Percentiles rank a stretch among this genome's conserved stretches.
Conservation (phyloP, 2,113 vertebrate species). For the Brachyistius frenatus region DNA sequence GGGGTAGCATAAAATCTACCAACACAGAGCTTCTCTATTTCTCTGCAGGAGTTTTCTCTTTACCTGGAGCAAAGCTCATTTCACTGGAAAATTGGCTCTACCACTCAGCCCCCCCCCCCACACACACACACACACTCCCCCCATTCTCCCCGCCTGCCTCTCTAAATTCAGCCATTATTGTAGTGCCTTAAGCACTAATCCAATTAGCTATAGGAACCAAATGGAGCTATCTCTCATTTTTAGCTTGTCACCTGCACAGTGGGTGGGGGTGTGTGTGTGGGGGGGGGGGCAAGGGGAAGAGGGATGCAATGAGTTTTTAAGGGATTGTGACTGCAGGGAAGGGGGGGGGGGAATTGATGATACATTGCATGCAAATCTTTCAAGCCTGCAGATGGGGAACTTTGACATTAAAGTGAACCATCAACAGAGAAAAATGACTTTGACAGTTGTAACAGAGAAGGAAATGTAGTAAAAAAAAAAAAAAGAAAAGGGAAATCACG, state of each 20-base stretch:
- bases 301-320: conserved; percentile 53
- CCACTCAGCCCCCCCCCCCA: conserved; percentile 53
- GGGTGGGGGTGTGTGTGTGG: too few relatives aligned
- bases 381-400: conserved; percentile 32
- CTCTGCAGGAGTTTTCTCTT: conserved; percentile 77
- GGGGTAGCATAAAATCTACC: conserved; percentile 54
- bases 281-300: conserved; percentile 34
- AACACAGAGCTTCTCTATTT: conserved; percentile 65
- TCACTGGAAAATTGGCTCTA: conserved; percentile 78
- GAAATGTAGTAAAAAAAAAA: conserved; percentile 12
- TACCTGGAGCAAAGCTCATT: conserved; percentile 80
- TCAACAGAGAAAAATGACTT: conserved; percentile 30
- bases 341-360: conserved; percentile 40
- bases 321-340: conserved; percentile 56
- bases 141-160: conserved; percentile 67
- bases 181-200: conserved; percentile 79
- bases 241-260: conserved; percentile 71
- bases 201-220: conserved; percentile 83
- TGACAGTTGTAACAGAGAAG: conserved; percentile 33
- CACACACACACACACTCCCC: not conserved
- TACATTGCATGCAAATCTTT: conserved; percentile 49
- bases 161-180: conserved; percentile 72
- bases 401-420: conserved; percentile 44
- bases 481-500: conserved; percentile 29
- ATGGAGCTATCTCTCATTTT: conserved; percentile 79